Percentiles rank a stretch among this genome's conserved stretches.
phyloP scores from a whole-genome alignment of 2,888 invertebrate species.

The Metalampra italica region DNA sequence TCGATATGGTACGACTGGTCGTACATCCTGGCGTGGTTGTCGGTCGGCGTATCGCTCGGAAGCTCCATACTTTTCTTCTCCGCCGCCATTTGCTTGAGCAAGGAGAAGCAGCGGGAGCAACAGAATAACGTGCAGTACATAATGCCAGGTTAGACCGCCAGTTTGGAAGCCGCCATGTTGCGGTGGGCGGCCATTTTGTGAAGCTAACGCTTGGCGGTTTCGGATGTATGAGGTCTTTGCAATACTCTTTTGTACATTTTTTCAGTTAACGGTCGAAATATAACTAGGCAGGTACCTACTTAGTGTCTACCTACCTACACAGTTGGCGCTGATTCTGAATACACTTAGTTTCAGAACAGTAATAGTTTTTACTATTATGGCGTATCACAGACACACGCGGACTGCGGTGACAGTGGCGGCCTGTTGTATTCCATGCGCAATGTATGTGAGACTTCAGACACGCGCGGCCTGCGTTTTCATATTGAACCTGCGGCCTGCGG shows the following conservation, averaged over 20 bases:
- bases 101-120: slow-evolving; percentile 85
- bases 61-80: slow-evolving; percentile 88
- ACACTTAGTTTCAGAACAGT: no score
- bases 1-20: slow-evolving; percentile 91
- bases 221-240: slow-evolving; percentile 27
- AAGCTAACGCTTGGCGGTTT: slow-evolving; percentile 67
- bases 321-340: no score
- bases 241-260: slow-evolving; percentile 12
- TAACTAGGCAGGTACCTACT: no score
- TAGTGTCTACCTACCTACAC: no score
- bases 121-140: slow-evolving; percentile 91
- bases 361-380: no score
- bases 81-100: slow-evolving; percentile 86
- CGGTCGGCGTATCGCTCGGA: slow-evolving; percentile 86
- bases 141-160: slow-evolving; percentile 87
- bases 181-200: slow-evolving; percentile 30
- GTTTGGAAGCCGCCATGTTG: slow-evolving; percentile 45
- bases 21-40: slow-evolving; percentile 90
- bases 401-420: no score
- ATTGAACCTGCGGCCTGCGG: no score
- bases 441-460: no score
- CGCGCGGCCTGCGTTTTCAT: no score
- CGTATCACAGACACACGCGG: no score
- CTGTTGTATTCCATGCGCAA: no score
- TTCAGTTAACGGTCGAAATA: not conserved